Evolutionary conservation across 2,113 vertebrate genomes (phyloP), one percentile per base, ranked within the genome.

Genomic region (Zapus hudsonius): DNA sequence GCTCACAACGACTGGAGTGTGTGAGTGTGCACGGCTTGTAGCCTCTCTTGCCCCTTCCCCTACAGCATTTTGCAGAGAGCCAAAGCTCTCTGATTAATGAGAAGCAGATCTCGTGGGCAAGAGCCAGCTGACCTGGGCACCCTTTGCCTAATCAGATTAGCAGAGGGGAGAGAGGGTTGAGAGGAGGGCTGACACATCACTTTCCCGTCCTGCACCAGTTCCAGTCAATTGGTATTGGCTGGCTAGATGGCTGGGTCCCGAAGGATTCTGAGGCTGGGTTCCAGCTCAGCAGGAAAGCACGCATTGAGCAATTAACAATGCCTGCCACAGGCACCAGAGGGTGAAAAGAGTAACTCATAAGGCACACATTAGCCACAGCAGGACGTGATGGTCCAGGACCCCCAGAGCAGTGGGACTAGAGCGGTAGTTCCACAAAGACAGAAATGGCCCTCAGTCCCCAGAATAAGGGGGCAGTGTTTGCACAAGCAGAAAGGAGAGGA

Each of bases 191-290:
- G 87, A 47, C 59, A 63, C 64, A 7, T 66, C 17, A 0, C 95
- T 97, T 95, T 93, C 87, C 70, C 94, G 94, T 87, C 84, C 92
- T 72, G 40, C 6, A 75, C 27, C 81, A 79, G 74, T 57, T 84
- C 33, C 47, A 67, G 15, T 93, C 73, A 19, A 74, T 95, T 61
- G 72, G 47, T 74, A 38, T 69, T 78, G 75, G 67, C 93, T 78
- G 67, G 76, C 84, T 61, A 33, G 55, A 33, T n/a, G 73, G 67
- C 84, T 87, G 81, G 84, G 73, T 94, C 87, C n/a, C 22, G 86
- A 84, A 73, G 40, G 76, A 84, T 44, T 55, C 84, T 29, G 91
- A 89, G 78, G 44, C 80, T 69, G 47, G 67, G 75, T 47, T 75
- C 89, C 73, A 64, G 84, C 55, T 83, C 89, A 57, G 33, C 5